Evolutionary conservation across 1,140 invertebrate genomes (phyloP).

Genomic region (Nephotettix cincticeps): DNA sequence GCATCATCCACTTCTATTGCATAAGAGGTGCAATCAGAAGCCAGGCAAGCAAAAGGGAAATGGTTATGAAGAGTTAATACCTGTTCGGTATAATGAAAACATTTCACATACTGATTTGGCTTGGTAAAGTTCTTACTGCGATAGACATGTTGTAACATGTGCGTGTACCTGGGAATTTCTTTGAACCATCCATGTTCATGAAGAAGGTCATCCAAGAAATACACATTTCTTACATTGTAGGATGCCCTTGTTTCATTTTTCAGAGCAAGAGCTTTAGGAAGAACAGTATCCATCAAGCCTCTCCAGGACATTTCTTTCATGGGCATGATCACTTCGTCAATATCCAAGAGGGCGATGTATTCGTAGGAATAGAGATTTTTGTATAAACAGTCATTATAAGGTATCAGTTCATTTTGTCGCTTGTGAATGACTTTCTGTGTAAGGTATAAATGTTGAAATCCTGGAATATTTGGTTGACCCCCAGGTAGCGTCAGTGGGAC

Average conservation of each 20-base stretch:
- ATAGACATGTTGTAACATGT: conserved; percentile 93
- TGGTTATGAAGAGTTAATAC: conserved; percentile 91
- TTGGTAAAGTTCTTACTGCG: conserved; percentile 89
- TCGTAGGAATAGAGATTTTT: conserved; percentile 89
- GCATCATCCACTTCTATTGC: conserved; percentile 79
- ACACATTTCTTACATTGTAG: conserved; percentile 91
- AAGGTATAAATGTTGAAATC: conserved; percentile 84
- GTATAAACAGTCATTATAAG: conserved; percentile 96
- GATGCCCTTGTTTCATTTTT: conserved; percentile 76
- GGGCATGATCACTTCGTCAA: conserved; percentile 95
- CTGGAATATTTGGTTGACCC: conserved; percentile 85
- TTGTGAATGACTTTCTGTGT: conserved; percentile 89
- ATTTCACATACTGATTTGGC: conserved; percentile 91
- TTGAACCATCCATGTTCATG: conserved; percentile 80
- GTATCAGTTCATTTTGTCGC: conserved; percentile 91
- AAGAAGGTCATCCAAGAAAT: conserved; percentile 88
- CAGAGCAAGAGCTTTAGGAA: conserved; percentile 65
- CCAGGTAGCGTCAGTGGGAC: conserved; percentile 88
- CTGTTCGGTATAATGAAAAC: conserved; percentile 88
- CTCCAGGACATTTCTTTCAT: conserved; percentile 73
- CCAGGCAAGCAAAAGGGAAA: conserved; percentile 85
- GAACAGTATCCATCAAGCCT: conserved; percentile 70
- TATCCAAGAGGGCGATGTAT: conserved; percentile 87
- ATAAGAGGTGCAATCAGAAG: conserved; percentile 82
- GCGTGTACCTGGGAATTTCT: conserved; percentile 85